A percentile compares a stretch with the other conserved stretches of the same genome.
phyloP scores from a whole-genome alignment of 1,140 invertebrate genomes.

The Planococcus citri region DNA sequence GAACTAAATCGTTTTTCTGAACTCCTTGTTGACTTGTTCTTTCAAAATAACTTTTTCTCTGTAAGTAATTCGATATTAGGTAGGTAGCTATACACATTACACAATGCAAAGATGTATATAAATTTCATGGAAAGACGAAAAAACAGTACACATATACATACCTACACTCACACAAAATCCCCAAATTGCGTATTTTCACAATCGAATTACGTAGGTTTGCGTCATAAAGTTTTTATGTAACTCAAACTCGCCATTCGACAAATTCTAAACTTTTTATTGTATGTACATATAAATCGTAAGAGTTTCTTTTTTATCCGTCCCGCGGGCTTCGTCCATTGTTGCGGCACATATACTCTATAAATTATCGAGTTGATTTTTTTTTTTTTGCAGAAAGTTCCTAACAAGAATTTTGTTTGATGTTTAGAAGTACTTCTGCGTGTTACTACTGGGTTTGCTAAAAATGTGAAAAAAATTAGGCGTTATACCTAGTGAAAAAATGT shows the following conservation, averaged over 20 bases:
- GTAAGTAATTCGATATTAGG: no score
- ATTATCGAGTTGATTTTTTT: conserved; percentile 3
- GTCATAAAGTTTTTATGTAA: background rate
- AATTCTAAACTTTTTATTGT: conserved; percentile 8
- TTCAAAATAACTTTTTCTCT: no score
- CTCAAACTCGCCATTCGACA: background rate
- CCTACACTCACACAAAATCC: background rate
- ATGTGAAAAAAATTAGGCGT: no score
- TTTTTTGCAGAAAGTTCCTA: background rate
- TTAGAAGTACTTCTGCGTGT: no score
- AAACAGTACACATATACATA: no score
- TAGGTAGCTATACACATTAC: no score
- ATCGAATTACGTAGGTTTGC: conserved; percentile 1
- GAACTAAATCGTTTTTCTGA: no score
- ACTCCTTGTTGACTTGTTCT: no score
- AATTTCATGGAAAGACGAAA: no score
- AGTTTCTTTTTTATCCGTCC: background rate
- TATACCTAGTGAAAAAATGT: no score
- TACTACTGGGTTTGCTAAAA: no score
- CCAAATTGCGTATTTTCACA: conserved; percentile 2
- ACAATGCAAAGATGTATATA: no score
- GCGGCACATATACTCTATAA: background rate
- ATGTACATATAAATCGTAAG: background rate
- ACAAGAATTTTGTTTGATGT: background rate
- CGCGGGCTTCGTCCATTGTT: conserved; percentile 5